Evolutionary conservation across 2,113 vertebrate genomes (phyloP).

Genomic region (Thunnus maccoyii): DNA sequence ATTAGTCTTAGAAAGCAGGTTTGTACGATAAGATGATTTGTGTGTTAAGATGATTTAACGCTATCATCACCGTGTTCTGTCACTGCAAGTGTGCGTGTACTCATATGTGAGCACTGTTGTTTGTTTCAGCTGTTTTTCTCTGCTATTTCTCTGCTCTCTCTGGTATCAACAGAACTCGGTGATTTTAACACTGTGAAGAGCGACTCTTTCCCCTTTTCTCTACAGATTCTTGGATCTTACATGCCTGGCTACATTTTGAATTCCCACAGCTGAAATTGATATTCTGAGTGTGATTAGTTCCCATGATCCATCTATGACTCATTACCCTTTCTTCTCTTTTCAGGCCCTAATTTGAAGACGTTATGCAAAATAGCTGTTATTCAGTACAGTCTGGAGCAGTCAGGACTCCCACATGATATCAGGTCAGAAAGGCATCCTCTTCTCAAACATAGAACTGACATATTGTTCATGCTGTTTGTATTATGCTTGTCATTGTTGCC

Average conservation of each 20-base stretch:
- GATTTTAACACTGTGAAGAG: slow-evolving; percentile 1
- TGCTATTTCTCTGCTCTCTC: background rate
- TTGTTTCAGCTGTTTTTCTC: slow-evolving; percentile 23
- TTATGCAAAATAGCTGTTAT: slow-evolving; percentile 98
- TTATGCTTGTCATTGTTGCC: slow-evolving; percentile 40
- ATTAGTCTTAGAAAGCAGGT: slow-evolving; percentile 29
- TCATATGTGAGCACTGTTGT: slow-evolving; percentile 5
- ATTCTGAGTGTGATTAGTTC: slow-evolving; percentile 41
- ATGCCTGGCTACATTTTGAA: slow-evolving; percentile 35
- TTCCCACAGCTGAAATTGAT: slow-evolving; percentile 54
- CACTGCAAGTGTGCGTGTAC: background rate
- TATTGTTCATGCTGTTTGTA: slow-evolving; percentile 46
- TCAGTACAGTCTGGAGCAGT: slow-evolving; percentile 97
- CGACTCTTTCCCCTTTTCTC: slow-evolving; percentile 26
- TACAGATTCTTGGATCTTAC: slow-evolving; percentile 22
- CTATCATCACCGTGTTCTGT: background rate
- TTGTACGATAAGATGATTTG: slow-evolving; percentile 2
- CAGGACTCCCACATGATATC: slow-evolving; percentile 97
- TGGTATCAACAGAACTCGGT: background rate
- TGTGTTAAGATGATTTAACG: slow-evolving; percentile 6
- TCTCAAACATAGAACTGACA: slow-evolving; percentile 34
- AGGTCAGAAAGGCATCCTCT: slow-evolving; percentile 85
- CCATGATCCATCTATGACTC: slow-evolving; percentile 49
- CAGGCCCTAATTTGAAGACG: slow-evolving; percentile 98
- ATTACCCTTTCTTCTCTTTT: slow-evolving; percentile 54